Percentiles rank a stretch among this genome's conserved stretches.
Evolutionary conservation across 2,797 vertebrate genomes (phyloP).

Genomic region (Molothrus aeneus): DNA sequence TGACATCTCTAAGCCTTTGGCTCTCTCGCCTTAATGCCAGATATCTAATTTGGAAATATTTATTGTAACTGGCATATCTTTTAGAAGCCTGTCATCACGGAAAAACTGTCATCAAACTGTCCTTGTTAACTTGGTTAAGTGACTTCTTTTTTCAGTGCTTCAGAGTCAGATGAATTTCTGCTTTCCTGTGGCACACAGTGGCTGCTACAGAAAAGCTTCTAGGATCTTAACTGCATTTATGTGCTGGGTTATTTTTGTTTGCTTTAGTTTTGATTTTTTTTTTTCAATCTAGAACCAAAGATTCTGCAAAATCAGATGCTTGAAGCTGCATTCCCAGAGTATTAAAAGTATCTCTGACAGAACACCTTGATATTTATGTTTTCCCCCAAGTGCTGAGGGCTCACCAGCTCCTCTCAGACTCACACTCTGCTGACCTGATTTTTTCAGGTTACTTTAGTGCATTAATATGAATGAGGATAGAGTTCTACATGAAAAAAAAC

Average conservation of each 20-base stretch:
- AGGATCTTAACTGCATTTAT: not conserved
- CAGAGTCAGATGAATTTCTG: not conserved
- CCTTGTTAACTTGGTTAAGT: not conserved
- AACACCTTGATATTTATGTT: not conserved
- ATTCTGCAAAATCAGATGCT: not conserved
- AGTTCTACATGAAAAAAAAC: not conserved
- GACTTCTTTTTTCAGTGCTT: not conserved
- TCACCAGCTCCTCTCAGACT: not conserved
- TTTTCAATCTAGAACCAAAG: not conserved
- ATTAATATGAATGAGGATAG: not conserved
- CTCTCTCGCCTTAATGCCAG: not conserved
- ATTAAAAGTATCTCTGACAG: not conserved
- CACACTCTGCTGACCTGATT: not conserved
- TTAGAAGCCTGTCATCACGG: slow-evolving; percentile 1
- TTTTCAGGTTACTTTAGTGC: not conserved
- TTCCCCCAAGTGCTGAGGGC: not conserved
- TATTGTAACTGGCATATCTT: slow-evolving; percentile 52
- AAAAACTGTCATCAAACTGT: not conserved
- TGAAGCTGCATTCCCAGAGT: not conserved
- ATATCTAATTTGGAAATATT: slow-evolving; percentile 50
- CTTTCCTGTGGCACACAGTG: not conserved
- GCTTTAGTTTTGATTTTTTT: not conserved
- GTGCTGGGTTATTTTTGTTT: not conserved
- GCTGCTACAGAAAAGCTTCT: not conserved
- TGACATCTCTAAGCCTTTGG: slow-evolving; percentile 62